Evolutionary conservation across 2,113 vertebrate species (phyloP).

Genomic region (Cheilinus undulatus): DNA sequence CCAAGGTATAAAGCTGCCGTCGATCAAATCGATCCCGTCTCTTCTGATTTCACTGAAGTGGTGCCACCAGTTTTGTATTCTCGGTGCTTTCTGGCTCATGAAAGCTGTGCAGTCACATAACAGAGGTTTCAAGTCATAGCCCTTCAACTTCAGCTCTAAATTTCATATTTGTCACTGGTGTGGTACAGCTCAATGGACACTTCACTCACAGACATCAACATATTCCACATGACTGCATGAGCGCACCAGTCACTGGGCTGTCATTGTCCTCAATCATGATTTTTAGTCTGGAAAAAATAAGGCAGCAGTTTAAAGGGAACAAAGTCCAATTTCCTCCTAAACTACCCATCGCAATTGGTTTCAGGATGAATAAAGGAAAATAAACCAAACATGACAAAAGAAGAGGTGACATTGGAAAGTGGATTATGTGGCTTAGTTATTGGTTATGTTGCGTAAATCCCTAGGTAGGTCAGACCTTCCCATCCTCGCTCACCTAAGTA

Average conservation of each 20-base stretch:
- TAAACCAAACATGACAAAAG: too few species aligned
- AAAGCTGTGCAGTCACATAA: background rate
- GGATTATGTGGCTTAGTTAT: too few species aligned
- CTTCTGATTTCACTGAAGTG: background rate
- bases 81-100: background rate
- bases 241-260: slow-evolving; percentile 4
- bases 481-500: too few species aligned
- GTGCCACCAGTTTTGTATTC: background rate
- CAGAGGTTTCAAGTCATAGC: background rate
- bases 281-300: slow-evolving; percentile 13
- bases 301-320: background rate
- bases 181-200: slow-evolving; percentile 18
- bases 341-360: background rate
- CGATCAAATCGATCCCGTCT: background rate
- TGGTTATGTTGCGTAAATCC: too few species aligned
- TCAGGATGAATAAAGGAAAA: background rate
- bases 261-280: slow-evolving; percentile 10
- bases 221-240: slow-evolving; percentile 9
- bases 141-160: background rate
- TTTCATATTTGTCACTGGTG: slow-evolving; percentile 28
- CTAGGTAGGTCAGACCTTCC: too few species aligned
- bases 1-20: background rate
- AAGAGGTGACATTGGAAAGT: too few species aligned
- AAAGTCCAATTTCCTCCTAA: background rate
- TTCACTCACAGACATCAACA: slow-evolving; percentile 24